These are phyloP conservation scores for Cichladusa arquata DNA, from an alignment of 2,113 vertebrate genomes.

Conservation along the genomic window DNA sequence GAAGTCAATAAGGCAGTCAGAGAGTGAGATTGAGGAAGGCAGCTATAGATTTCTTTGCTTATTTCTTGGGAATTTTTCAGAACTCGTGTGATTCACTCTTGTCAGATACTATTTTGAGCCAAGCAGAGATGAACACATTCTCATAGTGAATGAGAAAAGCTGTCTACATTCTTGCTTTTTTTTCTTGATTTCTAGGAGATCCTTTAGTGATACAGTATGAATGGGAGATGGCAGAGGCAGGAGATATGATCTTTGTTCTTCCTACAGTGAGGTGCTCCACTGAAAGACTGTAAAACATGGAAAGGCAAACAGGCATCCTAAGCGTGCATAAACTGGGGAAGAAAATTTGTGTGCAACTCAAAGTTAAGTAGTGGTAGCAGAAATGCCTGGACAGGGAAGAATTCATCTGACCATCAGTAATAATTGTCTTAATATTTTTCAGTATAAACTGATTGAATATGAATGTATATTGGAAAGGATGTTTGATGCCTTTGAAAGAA, in stretches of 20 bases:
- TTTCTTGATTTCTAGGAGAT: background rate
- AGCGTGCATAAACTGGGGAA: background rate
- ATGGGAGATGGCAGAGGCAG: background rate
- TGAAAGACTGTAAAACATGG: background rate
- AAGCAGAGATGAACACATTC: constrained; percentile 63
- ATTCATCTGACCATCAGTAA: background rate
- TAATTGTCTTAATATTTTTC: background rate
- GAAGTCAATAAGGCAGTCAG: constrained; percentile 73
- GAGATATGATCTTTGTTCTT: background rate
- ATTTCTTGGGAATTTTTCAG: constrained; percentile 75
- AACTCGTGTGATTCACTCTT: constrained; percentile 70
- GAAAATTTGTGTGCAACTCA: background rate
- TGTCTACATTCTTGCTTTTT: constrained; percentile 43
- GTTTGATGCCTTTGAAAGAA: background rate
- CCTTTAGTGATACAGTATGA: background rate
- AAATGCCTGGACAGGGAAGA: background rate
- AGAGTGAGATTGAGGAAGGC: constrained; percentile 71
- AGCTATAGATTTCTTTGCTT: constrained; percentile 76
- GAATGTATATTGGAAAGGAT: background rate
- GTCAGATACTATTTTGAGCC: constrained; percentile 74
- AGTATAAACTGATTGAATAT: background rate
- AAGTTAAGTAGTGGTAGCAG: background rate
- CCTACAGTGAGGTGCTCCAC: background rate
- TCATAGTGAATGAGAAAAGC: constrained; percentile 42
- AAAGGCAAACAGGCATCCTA: background rate